Percentiles rank a stretch among this genome's conserved stretches.
phyloP scores from a whole-genome alignment of 2,888 invertebrate species.

The Catocala fraxini region DNA sequence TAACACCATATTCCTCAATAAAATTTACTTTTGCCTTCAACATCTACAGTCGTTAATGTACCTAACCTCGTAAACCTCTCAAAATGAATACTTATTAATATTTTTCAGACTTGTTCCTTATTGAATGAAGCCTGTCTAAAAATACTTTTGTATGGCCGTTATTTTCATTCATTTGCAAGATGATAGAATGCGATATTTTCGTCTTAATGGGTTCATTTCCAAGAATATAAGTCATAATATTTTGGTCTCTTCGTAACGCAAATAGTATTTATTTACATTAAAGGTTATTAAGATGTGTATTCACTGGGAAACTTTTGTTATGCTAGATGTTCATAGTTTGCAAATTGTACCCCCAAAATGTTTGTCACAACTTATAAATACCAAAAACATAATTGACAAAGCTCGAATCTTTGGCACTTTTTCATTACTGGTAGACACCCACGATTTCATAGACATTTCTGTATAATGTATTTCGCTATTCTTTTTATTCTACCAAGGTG shows the following conservation, averaged over 20 bases:
- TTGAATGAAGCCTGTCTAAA: slow-evolving; percentile 3
- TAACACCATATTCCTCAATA: too few relatives aligned
- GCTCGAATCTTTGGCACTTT: too few relatives aligned
- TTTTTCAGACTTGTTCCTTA: background rate
- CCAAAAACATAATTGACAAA: too few relatives aligned
- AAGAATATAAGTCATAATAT: slow-evolving; percentile 25
- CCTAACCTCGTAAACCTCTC: background rate
- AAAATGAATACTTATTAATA: background rate
- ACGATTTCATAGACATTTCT: too few relatives aligned
- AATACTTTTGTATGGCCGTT: slow-evolving; percentile 16
- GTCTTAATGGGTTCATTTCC: slow-evolving; percentile 12
- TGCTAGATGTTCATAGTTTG: too few relatives aligned
- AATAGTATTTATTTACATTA: background rate
- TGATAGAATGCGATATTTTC: slow-evolving; percentile 26
- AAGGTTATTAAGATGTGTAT: background rate
- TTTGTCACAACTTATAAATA: too few relatives aligned
- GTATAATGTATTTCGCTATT: too few relatives aligned
- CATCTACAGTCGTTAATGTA: background rate
- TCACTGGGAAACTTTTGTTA: background rate
- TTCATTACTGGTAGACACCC: too few relatives aligned
- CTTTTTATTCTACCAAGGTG: too few relatives aligned
- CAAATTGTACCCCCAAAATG: too few relatives aligned
- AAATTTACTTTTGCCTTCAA: too few relatives aligned
- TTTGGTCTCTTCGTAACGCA: slow-evolving; percentile 11
- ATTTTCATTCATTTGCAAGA: slow-evolving; percentile 17